These are phyloP conservation scores for Lagocephalus sceleratus DNA, from an alignment of 2,797 vertebrate genomes.

Conservation along the genomic window DNA sequence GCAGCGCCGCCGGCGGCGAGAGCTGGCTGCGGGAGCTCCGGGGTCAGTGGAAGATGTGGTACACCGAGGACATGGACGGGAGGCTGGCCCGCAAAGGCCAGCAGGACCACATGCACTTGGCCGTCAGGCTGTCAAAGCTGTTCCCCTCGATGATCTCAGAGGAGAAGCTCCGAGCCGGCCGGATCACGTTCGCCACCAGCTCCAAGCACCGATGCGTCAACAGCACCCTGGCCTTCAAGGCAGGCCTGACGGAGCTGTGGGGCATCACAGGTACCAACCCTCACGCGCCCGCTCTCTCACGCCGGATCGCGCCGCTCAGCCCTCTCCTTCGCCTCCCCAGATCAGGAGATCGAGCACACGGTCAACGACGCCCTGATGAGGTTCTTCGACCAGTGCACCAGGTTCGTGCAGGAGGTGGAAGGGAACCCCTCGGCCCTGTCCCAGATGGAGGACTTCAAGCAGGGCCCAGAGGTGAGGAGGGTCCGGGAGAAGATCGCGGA, in stretches of 20 bases:
- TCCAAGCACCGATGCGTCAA: conserved; percentile 90
- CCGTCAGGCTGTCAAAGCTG: conserved; percentile 75
- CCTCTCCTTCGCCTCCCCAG: conserved; percentile 56
- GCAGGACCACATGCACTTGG: conserved; percentile 78
- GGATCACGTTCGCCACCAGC: conserved; percentile 79
- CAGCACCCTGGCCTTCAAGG: conserved; percentile 81
- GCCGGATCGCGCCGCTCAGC: background rate
- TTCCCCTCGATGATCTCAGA: conserved; percentile 78
- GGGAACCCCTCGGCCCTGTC: conserved; percentile 78
- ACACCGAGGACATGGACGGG: conserved; percentile 86
- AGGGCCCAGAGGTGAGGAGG: conserved; percentile 86
- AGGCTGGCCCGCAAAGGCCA: conserved; percentile 82
- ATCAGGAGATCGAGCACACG: conserved; percentile 67
- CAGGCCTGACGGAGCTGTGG: conserved; percentile 66
- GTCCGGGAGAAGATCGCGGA: conserved; percentile 83
- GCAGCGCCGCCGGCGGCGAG: conserved; percentile 14
- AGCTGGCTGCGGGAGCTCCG: conserved; percentile 66
- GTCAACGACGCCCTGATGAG: conserved; percentile 90
- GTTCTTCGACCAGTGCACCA: conserved; percentile 87
- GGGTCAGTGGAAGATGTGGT: conserved; percentile 81
- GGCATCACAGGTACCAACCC: conserved; percentile 51
- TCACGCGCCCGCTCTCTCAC: too few relatives aligned
- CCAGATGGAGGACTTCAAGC: conserved; percentile 83
- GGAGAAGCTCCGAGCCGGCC: conserved; percentile 62
- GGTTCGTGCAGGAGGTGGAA: conserved; percentile 82